Percentiles rank a stretch among this genome's conserved stretches.
Conservation (phyloP, 1,140 invertebrate genomes). For the Neodiprion virginianus region DNA sequence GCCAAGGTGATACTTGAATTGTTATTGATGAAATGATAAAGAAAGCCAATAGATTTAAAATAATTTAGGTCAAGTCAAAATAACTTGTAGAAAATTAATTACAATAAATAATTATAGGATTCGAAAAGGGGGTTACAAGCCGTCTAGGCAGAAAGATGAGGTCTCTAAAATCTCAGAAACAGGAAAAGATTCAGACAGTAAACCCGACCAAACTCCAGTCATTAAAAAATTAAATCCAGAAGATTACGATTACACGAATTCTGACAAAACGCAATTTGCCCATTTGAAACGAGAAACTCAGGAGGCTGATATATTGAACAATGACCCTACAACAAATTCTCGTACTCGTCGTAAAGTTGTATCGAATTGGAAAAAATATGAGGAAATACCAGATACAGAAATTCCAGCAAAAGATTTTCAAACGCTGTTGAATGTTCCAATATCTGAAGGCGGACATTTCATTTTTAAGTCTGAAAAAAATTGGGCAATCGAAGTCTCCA, state of each 20-base stretch:
- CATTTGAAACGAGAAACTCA: not conserved
- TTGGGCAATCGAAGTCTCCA: conserved; percentile 36
- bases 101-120: not conserved
- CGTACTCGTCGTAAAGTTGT: not conserved
- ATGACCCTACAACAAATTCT: not conserved
- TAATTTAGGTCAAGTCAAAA: not conserved
- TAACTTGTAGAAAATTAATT: not conserved
- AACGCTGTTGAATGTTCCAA: conserved; percentile 31
- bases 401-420: conserved; percentile 28
- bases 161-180: too few relatives aligned
- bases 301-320: not conserved
- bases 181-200: not conserved
- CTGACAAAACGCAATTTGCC: not conserved
- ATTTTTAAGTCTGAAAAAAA: conserved; percentile 41
- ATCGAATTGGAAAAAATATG: conserved; percentile 15
- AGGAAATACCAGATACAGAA: not conserved
- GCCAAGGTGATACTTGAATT: not conserved
- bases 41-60: not conserved
- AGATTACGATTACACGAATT: not conserved
- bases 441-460: conserved; percentile 36
- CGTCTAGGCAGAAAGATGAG: not conserved
- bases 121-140: not conserved
- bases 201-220: not conserved
- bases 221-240: not conserved
- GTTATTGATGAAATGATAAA: too few relatives aligned